Evolutionary conservation across 2,888 invertebrate species (phyloP), one percentile per base, ranked within the genome.

Genomic region (Euplexia lucipara): DNA sequence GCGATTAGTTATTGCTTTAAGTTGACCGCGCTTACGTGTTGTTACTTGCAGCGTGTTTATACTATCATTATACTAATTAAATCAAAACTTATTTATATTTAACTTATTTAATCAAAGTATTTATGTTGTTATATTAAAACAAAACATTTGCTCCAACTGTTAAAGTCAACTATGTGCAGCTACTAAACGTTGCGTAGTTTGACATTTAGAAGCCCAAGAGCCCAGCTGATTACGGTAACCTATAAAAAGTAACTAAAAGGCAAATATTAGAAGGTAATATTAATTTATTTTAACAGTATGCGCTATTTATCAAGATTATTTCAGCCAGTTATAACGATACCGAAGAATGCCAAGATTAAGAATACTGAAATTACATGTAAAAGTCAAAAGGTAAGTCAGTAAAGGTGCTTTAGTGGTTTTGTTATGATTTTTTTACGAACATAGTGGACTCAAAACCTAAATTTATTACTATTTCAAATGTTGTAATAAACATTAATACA

Each of bases 311-410:
- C 97, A 0, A 96, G 95, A 84, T 86, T 98, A 77, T 98, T 97
- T 90, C 97, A 97, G 88, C 98, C 98, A 0, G 82, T 96, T 2
- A 91, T 96, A 22, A 90, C 96, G 3, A 94, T 96, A 79, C 97
- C 97, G 1, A 97, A 97, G 87, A 96, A 96, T 86, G 96, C 96
- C 0, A 91, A 94, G 78, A 89, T 96, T 2, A 97, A 96, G 85
- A 93, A 95, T 73, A 95, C 96, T 1, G 96, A 96, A 70, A 93
- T 96, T 8, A 95, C 96, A 7, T 97, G 97, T 8, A 97, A 96
- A 89, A 97, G 98, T 90, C 97, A 97, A 90, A 97, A 96, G 93
- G 98, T 98, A 93, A 86, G 81, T 74, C 2, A 2, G 22, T 41
- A 30, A 42, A 16, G 39, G 9, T 3, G 5, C 0, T 26, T 20